Percentiles rank a stretch among this genome's conserved stretches.
phyloP scores from a whole-genome alignment of 2,113 vertebrate genomes.

The Microtus oregoni region DNA sequence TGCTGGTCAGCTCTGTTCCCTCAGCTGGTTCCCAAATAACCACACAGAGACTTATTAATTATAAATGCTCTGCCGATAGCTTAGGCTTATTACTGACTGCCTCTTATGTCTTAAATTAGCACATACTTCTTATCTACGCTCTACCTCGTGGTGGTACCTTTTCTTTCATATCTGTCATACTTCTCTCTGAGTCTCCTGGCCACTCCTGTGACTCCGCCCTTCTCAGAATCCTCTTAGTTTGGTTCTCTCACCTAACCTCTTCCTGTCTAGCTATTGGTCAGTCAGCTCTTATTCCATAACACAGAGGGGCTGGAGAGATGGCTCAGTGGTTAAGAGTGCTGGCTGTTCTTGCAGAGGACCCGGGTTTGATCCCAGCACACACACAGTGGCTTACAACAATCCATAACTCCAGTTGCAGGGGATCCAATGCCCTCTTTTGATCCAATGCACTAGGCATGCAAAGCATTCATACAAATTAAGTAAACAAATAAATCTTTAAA shows the following conservation, averaged over 20 bases:
- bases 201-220: not conserved
- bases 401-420: not conserved
- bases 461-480: not conserved
- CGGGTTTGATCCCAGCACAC: no score
- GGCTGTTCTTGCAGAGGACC: no score
- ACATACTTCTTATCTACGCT: not conserved
- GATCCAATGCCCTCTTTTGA: not conserved
- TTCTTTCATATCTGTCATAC: not conserved
- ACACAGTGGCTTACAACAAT: not conserved
- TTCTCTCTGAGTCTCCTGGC: not conserved
- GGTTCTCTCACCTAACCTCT: not conserved
- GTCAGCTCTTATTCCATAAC: not conserved
- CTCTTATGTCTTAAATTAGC: not conserved
- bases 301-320: not conserved
- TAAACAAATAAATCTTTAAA: not conserved
- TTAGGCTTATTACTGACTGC: not conserved
- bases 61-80: not conserved
- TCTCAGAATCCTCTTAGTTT: not conserved
- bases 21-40: not conserved
- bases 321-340: no score
- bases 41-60: not conserved
- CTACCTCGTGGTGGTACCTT: not conserved
- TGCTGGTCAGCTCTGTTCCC: not conserved
- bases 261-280: not conserved
- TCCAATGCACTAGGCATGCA: not conserved